Percentiles rank a stretch among this genome's conserved stretches.
phyloP scores from a whole-genome alignment of 2,797 vertebrate species.

The Labeo calbasu region DNA sequence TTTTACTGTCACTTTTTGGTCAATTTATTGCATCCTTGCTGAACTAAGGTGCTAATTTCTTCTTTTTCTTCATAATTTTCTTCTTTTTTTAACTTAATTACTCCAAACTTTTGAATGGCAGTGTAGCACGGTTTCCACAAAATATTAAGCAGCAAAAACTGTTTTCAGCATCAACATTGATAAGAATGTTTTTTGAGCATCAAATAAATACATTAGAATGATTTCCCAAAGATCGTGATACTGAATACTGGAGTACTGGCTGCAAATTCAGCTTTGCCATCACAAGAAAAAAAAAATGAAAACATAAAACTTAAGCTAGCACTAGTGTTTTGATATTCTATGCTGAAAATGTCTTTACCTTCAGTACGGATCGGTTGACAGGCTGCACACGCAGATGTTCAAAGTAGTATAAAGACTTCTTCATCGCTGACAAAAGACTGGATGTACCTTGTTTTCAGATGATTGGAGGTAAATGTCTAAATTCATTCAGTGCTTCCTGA shows the following conservation, averaged over 20 bases:
- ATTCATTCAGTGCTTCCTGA: background rate
- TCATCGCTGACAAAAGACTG: background rate
- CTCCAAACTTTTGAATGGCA: background rate
- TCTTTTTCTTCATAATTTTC: background rate
- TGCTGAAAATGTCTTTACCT: background rate
- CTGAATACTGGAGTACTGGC: too few relatives aligned
- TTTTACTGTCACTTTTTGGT: too few relatives aligned
- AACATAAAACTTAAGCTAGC: too few relatives aligned
- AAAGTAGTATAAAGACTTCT: background rate
- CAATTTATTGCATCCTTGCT: background rate
- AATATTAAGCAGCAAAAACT: too few relatives aligned
- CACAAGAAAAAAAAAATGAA: too few relatives aligned
- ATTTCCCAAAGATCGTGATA: too few relatives aligned
- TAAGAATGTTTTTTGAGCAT: background rate
- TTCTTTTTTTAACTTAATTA: background rate
- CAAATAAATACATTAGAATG: background rate
- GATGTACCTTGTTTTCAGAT: background rate
- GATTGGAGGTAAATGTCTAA: background rate
- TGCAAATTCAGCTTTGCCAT: too few relatives aligned
- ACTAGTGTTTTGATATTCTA: background rate
- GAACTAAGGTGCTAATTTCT: background rate
- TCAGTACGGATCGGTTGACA: background rate
- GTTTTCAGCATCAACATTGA: too few relatives aligned
- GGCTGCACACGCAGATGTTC: background rate
- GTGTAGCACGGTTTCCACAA: too few relatives aligned